Conservation (phyloP, 2,888 invertebrate species). For the Julus scanicus region DNA sequence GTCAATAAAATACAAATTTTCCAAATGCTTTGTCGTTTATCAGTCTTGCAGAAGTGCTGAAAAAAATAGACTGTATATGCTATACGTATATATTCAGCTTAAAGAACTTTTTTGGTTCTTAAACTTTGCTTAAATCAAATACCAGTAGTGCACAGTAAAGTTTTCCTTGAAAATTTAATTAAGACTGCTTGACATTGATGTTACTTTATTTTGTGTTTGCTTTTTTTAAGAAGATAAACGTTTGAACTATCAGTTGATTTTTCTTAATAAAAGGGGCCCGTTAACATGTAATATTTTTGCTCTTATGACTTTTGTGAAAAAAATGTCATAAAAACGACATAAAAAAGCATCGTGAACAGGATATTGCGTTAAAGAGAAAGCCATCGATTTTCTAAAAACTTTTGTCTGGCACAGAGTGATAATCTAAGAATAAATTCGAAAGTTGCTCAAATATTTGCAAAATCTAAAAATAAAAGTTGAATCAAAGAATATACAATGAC, state of each 20-base stretch:
- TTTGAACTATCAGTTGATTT: constrained; percentile 34
- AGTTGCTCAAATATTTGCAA: constrained; percentile 18
- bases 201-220: not conserved
- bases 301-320: constrained; percentile 21
- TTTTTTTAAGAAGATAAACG: constrained; percentile 15
- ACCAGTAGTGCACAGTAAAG: not conserved
- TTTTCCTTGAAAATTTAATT: not conserved
- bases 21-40: not conserved
- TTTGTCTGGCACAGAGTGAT: not conserved
- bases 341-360: constrained; percentile 4
- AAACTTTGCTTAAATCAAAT: not conserved
- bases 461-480: not conserved
- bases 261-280: not conserved
- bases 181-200: not conserved
- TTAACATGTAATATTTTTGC: constrained; percentile 38
- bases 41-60: not conserved
- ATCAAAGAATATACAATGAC: too few relatives aligned
- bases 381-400: not conserved
- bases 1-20: not conserved
- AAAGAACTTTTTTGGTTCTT: not conserved
- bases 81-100: not conserved
- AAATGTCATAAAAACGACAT: constrained; percentile 8
- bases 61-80: not conserved
- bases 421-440: not conserved
- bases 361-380: not conserved